Base-by-base conservation (phyloP, 2,113 vertebrate species). In the Oryzias javanicus region DNA sequence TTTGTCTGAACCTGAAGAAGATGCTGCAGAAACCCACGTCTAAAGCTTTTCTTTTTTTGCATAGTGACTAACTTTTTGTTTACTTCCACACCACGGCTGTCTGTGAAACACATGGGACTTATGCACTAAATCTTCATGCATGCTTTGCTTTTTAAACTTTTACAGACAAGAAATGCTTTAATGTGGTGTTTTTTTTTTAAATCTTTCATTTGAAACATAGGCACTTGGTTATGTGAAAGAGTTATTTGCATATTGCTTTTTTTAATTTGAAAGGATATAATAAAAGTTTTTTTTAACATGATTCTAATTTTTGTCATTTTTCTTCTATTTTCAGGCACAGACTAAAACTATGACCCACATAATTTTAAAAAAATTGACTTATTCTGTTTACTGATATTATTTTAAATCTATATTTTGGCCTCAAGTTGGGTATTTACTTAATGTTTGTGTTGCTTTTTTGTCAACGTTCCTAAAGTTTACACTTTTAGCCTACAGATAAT, bases 1-100 rank as follows among this genome's bases (percentile, higher is more conserved):
- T 97, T 95, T 24, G 95, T 88, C 56, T 91, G 22, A 65, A 3
- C 14, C 13, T 40, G 18, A 49, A 22, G 19, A 54, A 29, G 15
- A 45, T 2, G 40, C 7, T 49, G 18, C 0, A 12, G 29, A 74
- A 79, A 67, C 56, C 18, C 56, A 5, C 41, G 52, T 65, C 27
- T 68, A n/a, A 29, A 45, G 19, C 4, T 22, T 6, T 19, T 35
- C 54, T 6, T 19, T 35, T 54, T 76, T 76, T 79, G 49, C 27
- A 51, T 68, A 27, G 4, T 64, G 14, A 61, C 55, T 76, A 78
- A 70, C 13, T 57, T 47, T 2, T 46, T 46, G n/a, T 46, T n/a
- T 46, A 18, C 16, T 10, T 53, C 10, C 71, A 67, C 75, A 71
- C 81, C 54, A 17, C 20, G 65, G 20, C 46, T 76, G 51, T 62